phyloP scores from a whole-genome alignment of 2,797 vertebrate genomes.

The Rhinichthys osculus region DNA sequence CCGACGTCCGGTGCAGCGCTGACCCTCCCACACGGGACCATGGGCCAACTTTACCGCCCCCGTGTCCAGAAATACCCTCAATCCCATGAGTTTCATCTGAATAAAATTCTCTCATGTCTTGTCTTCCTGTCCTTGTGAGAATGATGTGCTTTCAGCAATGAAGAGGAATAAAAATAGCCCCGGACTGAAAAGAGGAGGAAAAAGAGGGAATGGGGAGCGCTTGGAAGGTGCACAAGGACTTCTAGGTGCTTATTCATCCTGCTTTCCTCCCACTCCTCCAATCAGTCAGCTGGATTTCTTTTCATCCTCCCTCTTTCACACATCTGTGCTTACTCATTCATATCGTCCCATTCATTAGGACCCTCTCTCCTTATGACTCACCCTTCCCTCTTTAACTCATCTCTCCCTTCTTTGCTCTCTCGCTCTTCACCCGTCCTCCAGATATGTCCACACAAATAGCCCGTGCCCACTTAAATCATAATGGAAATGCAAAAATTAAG shows the following conservation, averaged over 20 bases:
- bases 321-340: slow-evolving; percentile 53
- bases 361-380: slow-evolving; percentile 60
- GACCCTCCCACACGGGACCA: slow-evolving; percentile 43
- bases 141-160: slow-evolving; percentile 52
- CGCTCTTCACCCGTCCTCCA: slow-evolving; percentile 48
- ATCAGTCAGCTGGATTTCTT: slow-evolving; percentile 55
- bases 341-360: slow-evolving; percentile 55
- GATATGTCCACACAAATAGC: slow-evolving; percentile 46
- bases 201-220: slow-evolving; percentile 35
- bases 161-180: slow-evolving; percentile 64
- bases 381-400: slow-evolving; percentile 43
- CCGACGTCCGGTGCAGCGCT: slow-evolving; percentile 9
- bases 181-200: slow-evolving; percentile 52
- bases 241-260: slow-evolving; percentile 50
- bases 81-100: slow-evolving; percentile 34
- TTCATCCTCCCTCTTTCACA: slow-evolving; percentile 63
- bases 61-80: slow-evolving; percentile 55
- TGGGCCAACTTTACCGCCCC: slow-evolving; percentile 6
- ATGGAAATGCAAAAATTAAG: slow-evolving; percentile 43
- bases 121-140: slow-evolving; percentile 59
- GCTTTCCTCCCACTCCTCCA: slow-evolving; percentile 61
- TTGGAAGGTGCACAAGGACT: slow-evolving; percentile 57
- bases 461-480: slow-evolving; percentile 40
- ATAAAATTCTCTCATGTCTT: slow-evolving; percentile 43
- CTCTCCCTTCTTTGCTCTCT: slow-evolving; percentile 42